Percentiles rank a stretch among this genome's conserved stretches.
Evolutionary conservation across 2,888 invertebrate genomes (phyloP).

Genomic region (Phasia obesa): DNA sequence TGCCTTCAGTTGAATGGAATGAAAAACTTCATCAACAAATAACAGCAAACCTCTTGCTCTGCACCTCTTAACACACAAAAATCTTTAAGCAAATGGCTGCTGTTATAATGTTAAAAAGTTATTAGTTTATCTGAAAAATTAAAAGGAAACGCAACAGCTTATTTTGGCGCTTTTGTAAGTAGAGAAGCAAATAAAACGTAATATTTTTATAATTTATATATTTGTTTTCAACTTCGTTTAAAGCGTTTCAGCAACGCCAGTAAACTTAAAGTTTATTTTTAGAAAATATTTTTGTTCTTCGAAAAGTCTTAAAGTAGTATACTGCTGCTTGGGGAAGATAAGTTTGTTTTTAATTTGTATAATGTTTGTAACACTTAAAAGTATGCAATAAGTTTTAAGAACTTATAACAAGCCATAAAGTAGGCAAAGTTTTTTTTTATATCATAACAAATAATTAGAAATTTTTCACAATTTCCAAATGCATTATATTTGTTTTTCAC

Average conservation of each 20-base stretch:
- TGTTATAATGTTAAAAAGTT: conserved; percentile 57
- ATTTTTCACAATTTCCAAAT: no score
- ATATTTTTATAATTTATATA: conserved; percentile 15
- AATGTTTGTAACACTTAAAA: conserved; percentile 9
- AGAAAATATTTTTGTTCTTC: background rate
- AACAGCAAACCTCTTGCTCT: background rate
- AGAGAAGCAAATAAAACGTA: conserved; percentile 2
- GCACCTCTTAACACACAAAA: conserved; percentile 21
- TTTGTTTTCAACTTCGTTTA: conserved; percentile 13
- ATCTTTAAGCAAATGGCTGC: conserved; percentile 51
- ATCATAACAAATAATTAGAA: background rate
- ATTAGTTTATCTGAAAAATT: conserved; percentile 57
- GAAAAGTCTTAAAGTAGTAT: conserved; percentile 1
- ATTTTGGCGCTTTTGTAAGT: conserved; percentile 41
- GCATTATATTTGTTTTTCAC: no score
- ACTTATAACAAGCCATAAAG: conserved; percentile 16
- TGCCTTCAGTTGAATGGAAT: conserved; percentile 1
- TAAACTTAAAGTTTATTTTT: background rate
- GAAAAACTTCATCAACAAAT: conserved; percentile 39
- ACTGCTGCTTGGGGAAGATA: conserved; percentile 2
- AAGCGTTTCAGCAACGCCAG: conserved; percentile 2
- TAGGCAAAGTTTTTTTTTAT: background rate
- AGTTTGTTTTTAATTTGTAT: conserved; percentile 28
- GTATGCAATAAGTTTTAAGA: conserved; percentile 10
- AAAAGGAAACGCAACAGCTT: conserved; percentile 68